phyloP scores from a whole-genome alignment of 1,140 invertebrate species.

The Forficula auricularia region DNA sequence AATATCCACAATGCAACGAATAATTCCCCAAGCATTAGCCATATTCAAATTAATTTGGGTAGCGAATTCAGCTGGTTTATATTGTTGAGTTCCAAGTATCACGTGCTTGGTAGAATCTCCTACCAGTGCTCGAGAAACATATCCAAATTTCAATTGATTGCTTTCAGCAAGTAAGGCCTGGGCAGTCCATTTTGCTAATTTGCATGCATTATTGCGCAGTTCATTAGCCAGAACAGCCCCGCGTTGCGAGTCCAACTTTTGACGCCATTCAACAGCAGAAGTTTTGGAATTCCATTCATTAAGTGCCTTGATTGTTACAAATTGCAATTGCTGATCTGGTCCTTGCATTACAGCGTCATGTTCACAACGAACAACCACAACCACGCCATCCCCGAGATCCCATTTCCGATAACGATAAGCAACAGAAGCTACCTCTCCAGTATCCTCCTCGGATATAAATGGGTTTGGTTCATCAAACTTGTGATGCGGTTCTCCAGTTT shows the following conservation, averaged over 20 bases:
- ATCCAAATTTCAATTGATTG: slow-evolving; percentile 98
- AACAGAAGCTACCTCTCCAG: slow-evolving; percentile 77
- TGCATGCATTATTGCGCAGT: slow-evolving; percentile 94
- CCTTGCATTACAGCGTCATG: slow-evolving; percentile 88
- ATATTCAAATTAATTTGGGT: slow-evolving; percentile 97
- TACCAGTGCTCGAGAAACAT: slow-evolving; percentile 84
- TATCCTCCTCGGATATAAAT: slow-evolving; percentile 81
- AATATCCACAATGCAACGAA: slow-evolving; percentile 95
- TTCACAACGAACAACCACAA: slow-evolving; percentile 84
- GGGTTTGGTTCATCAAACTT: slow-evolving; percentile 87
- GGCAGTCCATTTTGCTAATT: slow-evolving; percentile 97
- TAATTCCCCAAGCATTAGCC: slow-evolving; percentile 98
- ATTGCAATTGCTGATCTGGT: slow-evolving; percentile 81
- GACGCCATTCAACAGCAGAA: slow-evolving; percentile 94
- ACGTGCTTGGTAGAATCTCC: slow-evolving; percentile 92
- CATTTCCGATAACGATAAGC: slow-evolving; percentile 94
- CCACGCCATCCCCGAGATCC: slow-evolving; percentile 85
- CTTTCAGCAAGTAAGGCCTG: slow-evolving; percentile 90
- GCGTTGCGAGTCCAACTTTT: slow-evolving; percentile 90
- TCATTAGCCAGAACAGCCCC: slow-evolving; percentile 97
- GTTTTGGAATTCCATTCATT: slow-evolving; percentile 55
- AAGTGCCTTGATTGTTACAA: slow-evolving; percentile 79
- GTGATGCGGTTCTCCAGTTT: slow-evolving; percentile 59
- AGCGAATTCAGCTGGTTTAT: slow-evolving; percentile 95
- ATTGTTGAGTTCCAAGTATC: slow-evolving; percentile 95